These are phyloP conservation scores for Hormiphora californensis DNA, from an alignment of 37 sponge, comb jelly and placozoan species.

Conservation along the genomic window DNA sequence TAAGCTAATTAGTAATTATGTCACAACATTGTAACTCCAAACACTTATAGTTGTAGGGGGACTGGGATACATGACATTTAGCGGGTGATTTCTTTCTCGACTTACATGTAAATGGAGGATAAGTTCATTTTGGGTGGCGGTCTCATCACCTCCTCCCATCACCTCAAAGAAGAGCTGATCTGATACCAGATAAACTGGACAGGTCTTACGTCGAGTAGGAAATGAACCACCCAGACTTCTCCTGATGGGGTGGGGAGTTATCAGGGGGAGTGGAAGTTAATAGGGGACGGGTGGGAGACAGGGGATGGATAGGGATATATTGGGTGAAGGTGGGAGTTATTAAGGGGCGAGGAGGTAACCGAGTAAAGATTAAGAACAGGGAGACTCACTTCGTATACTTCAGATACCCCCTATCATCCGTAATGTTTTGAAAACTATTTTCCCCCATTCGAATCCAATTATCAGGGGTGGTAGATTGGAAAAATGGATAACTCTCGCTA, in stretches of 20 bases:
- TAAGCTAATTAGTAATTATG: too few species aligned
- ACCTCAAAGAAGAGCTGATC: conserved; percentile 38
- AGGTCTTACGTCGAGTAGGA: not conserved
- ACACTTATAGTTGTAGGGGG: not conserved
- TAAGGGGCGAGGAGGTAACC: not conserved
- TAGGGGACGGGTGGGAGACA: not conserved
- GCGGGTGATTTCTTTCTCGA: too few species aligned
- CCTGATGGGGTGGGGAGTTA: not conserved
- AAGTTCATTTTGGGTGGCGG: conserved; percentile 12
- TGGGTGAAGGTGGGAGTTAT: not conserved
- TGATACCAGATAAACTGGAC: conserved; percentile 46
- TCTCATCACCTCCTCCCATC: not conserved
- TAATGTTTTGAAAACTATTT: not conserved
- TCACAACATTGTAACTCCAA: not conserved
- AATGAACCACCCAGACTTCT: not conserved
- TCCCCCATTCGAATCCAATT: not conserved
- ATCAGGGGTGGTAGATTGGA: not conserved
- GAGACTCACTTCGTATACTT: not conserved
- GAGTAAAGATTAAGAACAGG: not conserved
- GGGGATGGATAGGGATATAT: not conserved
- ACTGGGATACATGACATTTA: not conserved
- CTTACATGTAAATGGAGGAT: conserved; percentile 44
- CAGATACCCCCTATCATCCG: not conserved
- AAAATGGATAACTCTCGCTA: not conserved
- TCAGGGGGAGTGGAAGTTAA: not conserved